Percentiles rank a stretch among this genome's conserved stretches.
These are phyloP conservation scores for Hofmannophila pseudospretella DNA, from an alignment of 2,888 invertebrate species.

Conservation along the genomic window DNA sequence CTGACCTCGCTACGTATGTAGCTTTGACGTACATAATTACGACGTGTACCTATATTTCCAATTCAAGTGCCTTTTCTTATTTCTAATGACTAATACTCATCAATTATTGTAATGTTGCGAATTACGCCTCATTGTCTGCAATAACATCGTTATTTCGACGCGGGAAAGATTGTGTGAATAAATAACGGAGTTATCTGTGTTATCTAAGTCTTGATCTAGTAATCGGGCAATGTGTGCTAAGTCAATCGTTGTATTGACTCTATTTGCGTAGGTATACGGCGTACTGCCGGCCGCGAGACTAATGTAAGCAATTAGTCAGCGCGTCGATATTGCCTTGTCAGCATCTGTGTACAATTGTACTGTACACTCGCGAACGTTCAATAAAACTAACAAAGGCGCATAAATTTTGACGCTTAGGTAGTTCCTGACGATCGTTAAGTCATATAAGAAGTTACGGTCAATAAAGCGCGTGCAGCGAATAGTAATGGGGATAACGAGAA, in stretches of 20 bases:
- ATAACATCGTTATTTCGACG: background rate
- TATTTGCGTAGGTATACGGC: slow-evolving; percentile 62
- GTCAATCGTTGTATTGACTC: slow-evolving; percentile 57
- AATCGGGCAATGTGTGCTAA: slow-evolving; percentile 58
- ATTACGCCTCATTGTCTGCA: background rate
- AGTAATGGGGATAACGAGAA: slow-evolving; percentile 22
- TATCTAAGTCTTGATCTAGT: slow-evolving; percentile 19
- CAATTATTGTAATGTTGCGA: slow-evolving; percentile 18
- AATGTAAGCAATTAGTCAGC: slow-evolving; percentile 70
- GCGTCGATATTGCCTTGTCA: slow-evolving; percentile 52
- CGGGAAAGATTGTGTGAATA: background rate
- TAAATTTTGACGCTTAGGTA: background rate
- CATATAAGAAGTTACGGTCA: slow-evolving; percentile 28
- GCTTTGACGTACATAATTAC: slow-evolving; percentile 35
- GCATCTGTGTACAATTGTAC: too few relatives aligned
- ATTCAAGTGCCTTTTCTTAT: slow-evolving; percentile 30
- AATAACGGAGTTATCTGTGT: slow-evolving; percentile 1
- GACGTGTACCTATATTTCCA: slow-evolving; percentile 26
- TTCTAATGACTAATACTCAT: slow-evolving; percentile 27
- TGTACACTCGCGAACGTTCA: slow-evolving; percentile 30
- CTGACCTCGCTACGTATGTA: slow-evolving; percentile 39
- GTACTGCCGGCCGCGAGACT: slow-evolving; percentile 46
- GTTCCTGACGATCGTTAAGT: slow-evolving; percentile 11
- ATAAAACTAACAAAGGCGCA: slow-evolving; percentile 27
- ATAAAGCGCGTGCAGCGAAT: slow-evolving; percentile 36